Evolutionary conservation across 2,113 vertebrate species (phyloP).

Genomic region (Zosterops pallidus): DNA sequence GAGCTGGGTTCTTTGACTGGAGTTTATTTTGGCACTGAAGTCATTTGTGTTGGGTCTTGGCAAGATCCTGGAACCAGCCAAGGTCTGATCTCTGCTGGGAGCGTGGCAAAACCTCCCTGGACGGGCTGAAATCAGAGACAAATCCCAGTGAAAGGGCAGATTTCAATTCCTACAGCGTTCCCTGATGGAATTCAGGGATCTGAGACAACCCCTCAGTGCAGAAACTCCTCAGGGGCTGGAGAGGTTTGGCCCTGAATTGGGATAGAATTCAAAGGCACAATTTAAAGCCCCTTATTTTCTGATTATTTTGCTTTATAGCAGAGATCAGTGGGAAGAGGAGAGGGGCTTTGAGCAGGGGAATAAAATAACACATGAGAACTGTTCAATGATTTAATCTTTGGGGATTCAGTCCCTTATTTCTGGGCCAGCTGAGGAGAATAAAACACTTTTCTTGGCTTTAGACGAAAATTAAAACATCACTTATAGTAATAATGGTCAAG

Average conservation of each 20-base stretch:
- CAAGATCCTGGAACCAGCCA: neutral
- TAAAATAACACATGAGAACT: neutral
- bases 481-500: neutral
- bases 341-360: neutral
- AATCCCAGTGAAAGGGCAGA: neutral
- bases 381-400: neutral
- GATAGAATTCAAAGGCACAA: neutral
- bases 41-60: neutral
- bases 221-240: neutral
- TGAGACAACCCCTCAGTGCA: neutral
- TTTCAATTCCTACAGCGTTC: neutral
- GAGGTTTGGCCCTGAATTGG: neutral
- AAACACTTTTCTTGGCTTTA: neutral
- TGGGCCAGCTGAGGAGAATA: slow-evolving; percentile 24
- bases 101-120: neutral
- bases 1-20: neutral
- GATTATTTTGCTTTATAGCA: neutral
- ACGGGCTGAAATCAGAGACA: neutral
- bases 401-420: slow-evolving; percentile 22
- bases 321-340: neutral
- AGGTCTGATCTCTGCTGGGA: neutral
- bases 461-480: neutral
- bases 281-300: neutral
- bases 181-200: neutral
- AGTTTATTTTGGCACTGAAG: neutral